A percentile compares a stretch with the other conserved stretches of the same genome.
These are phyloP conservation scores for Halesus radiatus DNA, from an alignment of 1,140 invertebrate genomes.

Conservation along the genomic window DNA sequence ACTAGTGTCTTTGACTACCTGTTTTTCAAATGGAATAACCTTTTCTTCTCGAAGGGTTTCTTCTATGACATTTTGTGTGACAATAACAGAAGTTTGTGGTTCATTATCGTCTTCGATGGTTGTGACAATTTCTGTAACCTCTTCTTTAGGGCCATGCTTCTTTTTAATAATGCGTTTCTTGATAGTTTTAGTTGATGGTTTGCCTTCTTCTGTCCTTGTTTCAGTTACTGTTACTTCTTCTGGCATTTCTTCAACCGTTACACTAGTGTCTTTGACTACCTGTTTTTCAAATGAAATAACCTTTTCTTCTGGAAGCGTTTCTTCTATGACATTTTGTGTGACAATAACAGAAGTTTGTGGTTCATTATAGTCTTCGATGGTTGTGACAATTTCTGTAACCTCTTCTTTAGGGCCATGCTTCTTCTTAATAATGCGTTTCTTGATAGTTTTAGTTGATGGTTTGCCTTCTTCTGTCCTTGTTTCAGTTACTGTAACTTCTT, in stretches of 20 bases:
- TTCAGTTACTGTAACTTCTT: conserved; percentile 65
- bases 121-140: conserved; percentile 58
- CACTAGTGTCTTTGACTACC: neutral
- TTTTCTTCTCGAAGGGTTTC: conserved; percentile 4
- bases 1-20: neutral
- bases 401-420: conserved; percentile 61
- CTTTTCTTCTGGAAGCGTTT: too few relatives aligned
- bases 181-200: conserved; percentile 61
- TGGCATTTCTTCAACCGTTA: conserved; percentile 57
- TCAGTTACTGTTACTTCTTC: conserved; percentile 66
- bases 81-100: conserved; percentile 55
- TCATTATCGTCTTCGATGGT: conserved; percentile 59
- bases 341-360: conserved; percentile 56
- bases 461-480: conserved; percentile 61
- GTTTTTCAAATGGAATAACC: too few relatives aligned
- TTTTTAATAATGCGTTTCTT: conserved; percentile 61
- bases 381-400: conserved; percentile 57
- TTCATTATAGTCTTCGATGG: conserved; percentile 58
- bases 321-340: conserved; percentile 50
- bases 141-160: conserved; percentile 61
- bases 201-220: conserved; percentile 61
- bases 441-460: conserved; percentile 61
- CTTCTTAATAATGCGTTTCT: conserved; percentile 61
- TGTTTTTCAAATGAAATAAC: too few relatives aligned
- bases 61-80: conserved; percentile 51